These are phyloP conservation scores for Apocrypta bakeri DNA, from an alignment of 1,140 invertebrate genomes.

Conservation along the genomic window DNA sequence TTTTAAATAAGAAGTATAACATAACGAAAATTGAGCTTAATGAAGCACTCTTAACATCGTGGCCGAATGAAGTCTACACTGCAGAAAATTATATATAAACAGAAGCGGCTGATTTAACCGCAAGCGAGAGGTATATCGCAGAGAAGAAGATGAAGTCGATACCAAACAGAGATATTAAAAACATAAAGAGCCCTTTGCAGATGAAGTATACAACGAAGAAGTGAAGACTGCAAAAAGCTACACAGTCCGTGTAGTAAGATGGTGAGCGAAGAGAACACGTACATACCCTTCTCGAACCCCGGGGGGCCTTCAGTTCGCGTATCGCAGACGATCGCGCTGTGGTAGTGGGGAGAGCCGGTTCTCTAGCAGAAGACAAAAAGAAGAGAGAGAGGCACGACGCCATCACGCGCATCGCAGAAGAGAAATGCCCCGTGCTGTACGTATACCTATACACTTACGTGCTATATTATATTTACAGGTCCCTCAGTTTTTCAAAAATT, in stretches of 20 bases:
- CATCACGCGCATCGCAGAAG: neutral
- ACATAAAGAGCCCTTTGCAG: neutral
- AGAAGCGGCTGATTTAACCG: neutral
- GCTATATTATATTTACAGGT: neutral
- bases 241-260: neutral
- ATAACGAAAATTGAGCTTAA: neutral
- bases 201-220: conserved; percentile 4
- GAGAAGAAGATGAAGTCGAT: neutral
- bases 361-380: conserved; percentile 29
- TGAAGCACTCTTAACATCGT: neutral
- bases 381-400: conserved; percentile 11
- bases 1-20: too few relatives aligned
- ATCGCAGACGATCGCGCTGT: conserved; percentile 33
- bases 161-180: neutral
- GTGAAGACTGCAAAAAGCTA: neutral
- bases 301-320: conserved; percentile 38
- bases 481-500: conserved; percentile 34
- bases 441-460: conserved; percentile 53
- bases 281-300: conserved; percentile 24
- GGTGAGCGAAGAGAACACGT: conserved; percentile 5
- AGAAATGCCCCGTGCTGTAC: neutral
- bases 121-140: neutral
- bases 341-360: conserved; percentile 72
- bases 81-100: neutral
- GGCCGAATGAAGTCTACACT: neutral